Percentiles rank a stretch among this genome's conserved stretches.
These are phyloP conservation scores for Dendrophyllia cribrosa DNA, from an alignment of 64 coral and sea anemone genomes.

Conservation along the genomic window DNA sequence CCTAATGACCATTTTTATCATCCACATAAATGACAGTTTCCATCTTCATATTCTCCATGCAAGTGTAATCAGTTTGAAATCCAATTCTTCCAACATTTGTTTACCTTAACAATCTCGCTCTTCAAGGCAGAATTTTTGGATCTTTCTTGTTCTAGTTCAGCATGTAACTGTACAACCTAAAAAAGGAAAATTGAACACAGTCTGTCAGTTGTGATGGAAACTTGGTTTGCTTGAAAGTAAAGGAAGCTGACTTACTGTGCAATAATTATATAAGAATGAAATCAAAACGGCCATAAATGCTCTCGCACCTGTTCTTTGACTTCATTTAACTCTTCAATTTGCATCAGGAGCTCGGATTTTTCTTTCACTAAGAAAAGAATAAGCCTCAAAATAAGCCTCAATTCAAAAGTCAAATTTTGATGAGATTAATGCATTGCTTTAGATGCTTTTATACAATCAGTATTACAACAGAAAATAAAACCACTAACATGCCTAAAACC, in stretches of 20 bases:
- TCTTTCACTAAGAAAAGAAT: constrained; percentile 74
- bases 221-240: neutral
- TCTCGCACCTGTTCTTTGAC: constrained; percentile 81
- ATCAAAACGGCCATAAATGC: neutral
- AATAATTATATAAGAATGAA: neutral
- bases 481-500: no score
- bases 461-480: no score
- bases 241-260: neutral
- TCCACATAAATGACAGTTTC: no score
- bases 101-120: constrained; percentile 68
- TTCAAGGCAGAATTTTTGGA: constrained; percentile 82
- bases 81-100: no score
- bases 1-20: no score
- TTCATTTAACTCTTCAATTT: constrained; percentile 91
- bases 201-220: neutral
- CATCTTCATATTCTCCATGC: no score
- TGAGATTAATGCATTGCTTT: no score
- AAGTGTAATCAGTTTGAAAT: no score
- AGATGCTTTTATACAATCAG: no score
- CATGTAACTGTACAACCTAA: constrained; percentile 85
- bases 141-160: constrained; percentile 90
- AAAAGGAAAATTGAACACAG: neutral
- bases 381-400: no score
- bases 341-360: constrained; percentile 85
- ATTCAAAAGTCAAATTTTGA: no score